phyloP scores from a whole-genome alignment of 2,888 invertebrate genomes.

The Lymantria monacha region DNA sequence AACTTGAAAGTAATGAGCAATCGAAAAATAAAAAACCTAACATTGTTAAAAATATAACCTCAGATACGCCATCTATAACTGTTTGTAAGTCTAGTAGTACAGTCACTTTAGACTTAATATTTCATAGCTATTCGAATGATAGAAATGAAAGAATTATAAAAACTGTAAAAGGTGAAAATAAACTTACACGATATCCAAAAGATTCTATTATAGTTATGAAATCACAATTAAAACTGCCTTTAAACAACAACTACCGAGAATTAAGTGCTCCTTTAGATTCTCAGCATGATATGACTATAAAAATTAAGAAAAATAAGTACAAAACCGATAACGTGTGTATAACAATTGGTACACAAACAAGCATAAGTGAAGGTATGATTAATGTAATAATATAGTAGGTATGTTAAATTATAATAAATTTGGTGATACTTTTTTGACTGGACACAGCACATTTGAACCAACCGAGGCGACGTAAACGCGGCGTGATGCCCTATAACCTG shows the following conservation, averaged over 20 bases:
- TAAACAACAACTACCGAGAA: constrained; percentile 24
- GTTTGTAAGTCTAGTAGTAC: neutral
- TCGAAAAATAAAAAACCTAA: too few relatives aligned
- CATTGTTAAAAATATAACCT: too few relatives aligned
- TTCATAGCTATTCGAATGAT: constrained; percentile 48
- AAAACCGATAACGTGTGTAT: neutral
- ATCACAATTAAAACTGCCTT: constrained; percentile 37
- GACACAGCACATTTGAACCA: neutral
- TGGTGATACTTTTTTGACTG: neutral
- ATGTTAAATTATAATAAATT: neutral
- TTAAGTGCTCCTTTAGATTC: constrained; percentile 51
- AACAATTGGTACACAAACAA: neutral
- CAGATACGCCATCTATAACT: too few relatives aligned
- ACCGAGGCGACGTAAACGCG: too few relatives aligned
- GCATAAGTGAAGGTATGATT: neutral
- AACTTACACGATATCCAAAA: constrained; percentile 25
- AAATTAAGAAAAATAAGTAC: constrained; percentile 31
- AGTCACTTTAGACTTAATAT: constrained; percentile 45
- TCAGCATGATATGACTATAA: constrained; percentile 44
- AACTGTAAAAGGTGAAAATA: constrained; percentile 39
- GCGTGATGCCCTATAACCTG: too few relatives aligned
- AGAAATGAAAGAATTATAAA: constrained; percentile 46
- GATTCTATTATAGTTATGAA: constrained; percentile 44
- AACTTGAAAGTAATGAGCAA: too few relatives aligned
- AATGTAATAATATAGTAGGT: neutral